These are phyloP conservation scores for Muscicapa comitata DNA, from an alignment of 2,797 vertebrate species.

Conservation along the genomic window DNA sequence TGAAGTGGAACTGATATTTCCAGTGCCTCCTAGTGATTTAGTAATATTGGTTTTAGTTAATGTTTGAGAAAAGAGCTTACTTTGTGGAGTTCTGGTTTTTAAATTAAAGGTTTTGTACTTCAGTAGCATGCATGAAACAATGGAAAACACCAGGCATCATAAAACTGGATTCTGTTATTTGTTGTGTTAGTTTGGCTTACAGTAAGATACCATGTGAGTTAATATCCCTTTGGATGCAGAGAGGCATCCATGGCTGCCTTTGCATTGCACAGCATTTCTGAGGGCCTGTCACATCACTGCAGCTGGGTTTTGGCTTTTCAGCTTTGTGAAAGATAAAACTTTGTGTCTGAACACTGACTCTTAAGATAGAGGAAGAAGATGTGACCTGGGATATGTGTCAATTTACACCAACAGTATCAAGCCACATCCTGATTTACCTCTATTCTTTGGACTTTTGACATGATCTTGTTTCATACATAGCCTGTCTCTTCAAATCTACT, in stretches of 20 bases:
- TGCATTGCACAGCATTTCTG: neutral
- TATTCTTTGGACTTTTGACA: neutral
- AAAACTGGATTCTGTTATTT: neutral
- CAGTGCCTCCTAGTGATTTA: neutral
- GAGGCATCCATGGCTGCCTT: rapidly evolving
- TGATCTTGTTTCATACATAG: neutral
- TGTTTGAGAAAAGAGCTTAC: neutral
- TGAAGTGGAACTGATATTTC: neutral
- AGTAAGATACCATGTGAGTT: neutral
- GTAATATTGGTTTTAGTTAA: neutral
- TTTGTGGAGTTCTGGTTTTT: neutral
- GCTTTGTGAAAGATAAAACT: neutral
- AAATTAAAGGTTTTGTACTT: neutral
- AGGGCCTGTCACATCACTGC: neutral
- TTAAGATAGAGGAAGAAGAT: neutral
- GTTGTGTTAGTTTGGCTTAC: neutral
- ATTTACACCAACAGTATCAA: neutral
- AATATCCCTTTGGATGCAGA: neutral
- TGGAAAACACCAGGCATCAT: neutral
- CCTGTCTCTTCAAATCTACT: neutral
- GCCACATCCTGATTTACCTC: neutral
- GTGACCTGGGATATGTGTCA: neutral
- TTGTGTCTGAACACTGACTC: neutral
- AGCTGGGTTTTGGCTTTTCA: neutral
- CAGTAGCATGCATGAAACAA: neutral